Base-by-base conservation (phyloP, 2,888 invertebrate species). In the Camptogramma bilineatum region DNA sequence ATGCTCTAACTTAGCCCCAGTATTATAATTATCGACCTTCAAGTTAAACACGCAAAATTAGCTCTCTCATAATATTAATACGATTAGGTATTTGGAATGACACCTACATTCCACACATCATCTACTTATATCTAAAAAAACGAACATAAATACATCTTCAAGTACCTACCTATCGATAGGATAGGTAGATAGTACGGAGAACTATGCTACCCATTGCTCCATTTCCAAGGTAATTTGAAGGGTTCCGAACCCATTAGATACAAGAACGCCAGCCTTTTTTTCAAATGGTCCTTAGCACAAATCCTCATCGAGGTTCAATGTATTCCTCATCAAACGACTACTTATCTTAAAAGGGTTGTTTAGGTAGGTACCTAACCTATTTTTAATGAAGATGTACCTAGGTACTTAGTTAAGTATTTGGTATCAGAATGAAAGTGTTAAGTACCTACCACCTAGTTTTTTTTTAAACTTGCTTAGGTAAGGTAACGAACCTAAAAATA, bases 311-410 rank as follows among this genome's bases (percentile, higher is more conserved):
- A 42, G 42, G 16, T 42, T 16, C 42, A 16, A 42, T n/a, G 42
- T 44, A 44, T 44, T 44, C 44, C 44, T 44, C 44, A 44, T 44
- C 44, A 44, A 42, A 44, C 44, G 16, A 16, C 16, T 17, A 44
- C 16, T 16, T 44, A 44, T 16, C 17, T 44, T 5, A 44, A 13
- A 44, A 17, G 16, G 44, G 44, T 44, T 17, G 7, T 44, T 4
- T 42, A 16, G 44, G 42, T 4, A 16, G 16, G 39, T 42, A 34
- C 34, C 34, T 34, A 10, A 2, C 34, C 16, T 8, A 44, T 44
- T 42, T 16, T 44, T 7, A 44, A 44, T 16, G 16, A 8, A 44
- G n/a, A 16, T 39, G 2, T 39, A n/a, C n/a, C n/a, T n/a, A n/a
- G n/a, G n/a, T n/a, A n/a, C 13, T 39, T 39, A 3, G 10, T 2